Evolutionary conservation across 2,888 invertebrate genomes (phyloP).

Genomic region (Torymus tubicola): DNA sequence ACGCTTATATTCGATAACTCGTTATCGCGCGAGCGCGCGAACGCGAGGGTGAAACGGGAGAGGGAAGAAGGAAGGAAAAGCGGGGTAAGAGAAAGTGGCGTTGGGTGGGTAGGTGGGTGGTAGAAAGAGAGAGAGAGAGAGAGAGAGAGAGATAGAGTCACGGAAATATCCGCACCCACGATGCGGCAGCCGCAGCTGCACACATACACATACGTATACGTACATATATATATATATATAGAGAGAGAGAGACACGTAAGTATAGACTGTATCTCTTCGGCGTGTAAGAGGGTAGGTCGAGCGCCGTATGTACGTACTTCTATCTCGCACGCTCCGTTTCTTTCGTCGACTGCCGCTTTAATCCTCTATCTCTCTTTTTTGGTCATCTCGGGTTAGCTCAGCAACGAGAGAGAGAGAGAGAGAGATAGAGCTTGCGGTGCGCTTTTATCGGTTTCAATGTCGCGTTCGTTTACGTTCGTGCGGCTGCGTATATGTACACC

Average conservation of each 20-base stretch:
- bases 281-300: not conserved
- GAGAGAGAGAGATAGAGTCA: not conserved
- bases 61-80: not conserved
- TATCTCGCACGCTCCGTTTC: slow-evolving; percentile 12
- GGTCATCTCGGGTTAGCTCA: too few relatives aligned
- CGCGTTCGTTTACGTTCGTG: too few relatives aligned
- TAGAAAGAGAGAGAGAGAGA: too few relatives aligned
- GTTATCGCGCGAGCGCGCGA: slow-evolving; percentile 21
- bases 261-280: slow-evolving; percentile 6
- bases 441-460: not conserved
- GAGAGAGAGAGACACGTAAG: too few relatives aligned
- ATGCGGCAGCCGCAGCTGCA: slow-evolving; percentile 17
- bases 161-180: slow-evolving; percentile 22
- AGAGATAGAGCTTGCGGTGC: not conserved
- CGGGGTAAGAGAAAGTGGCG: too few relatives aligned
- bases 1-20: slow-evolving; percentile 24
- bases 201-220: not conserved
- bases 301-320: not conserved
- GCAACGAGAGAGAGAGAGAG: not conserved
- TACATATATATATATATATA: too few relatives aligned
- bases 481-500: too few relatives aligned
- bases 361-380: not conserved
- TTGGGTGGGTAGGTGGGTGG: not conserved
- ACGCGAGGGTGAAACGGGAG: too few relatives aligned
- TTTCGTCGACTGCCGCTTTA: not conserved